These are phyloP conservation scores for Axinella damicornis DNA, from an alignment of 37 sponge, comb jelly and placozoan genomes.

Conservation along the genomic window DNA sequence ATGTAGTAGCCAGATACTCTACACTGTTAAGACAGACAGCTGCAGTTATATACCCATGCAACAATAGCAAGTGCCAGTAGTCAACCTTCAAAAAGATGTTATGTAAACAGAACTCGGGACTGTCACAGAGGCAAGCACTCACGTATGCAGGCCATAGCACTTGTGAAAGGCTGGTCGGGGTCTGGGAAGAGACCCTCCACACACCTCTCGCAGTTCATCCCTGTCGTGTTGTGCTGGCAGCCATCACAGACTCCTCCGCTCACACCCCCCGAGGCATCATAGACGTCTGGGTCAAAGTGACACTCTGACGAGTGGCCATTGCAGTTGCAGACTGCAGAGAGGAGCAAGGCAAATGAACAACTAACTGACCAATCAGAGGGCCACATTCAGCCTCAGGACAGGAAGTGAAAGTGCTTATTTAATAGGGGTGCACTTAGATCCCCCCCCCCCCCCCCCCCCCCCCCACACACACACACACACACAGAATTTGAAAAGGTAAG, in stretches of 20 bases:
- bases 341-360: not conserved
- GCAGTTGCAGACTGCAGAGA: slow-evolving; percentile 59
- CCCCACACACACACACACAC: too few relatives aligned
- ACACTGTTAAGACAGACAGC: too few relatives aligned
- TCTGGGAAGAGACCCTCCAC: slow-evolving; percentile 36
- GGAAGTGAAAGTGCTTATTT: too few relatives aligned
- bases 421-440: too few relatives aligned
- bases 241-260: slow-evolving; percentile 71
- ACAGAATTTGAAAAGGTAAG: too few relatives aligned
- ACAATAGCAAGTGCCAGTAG: too few relatives aligned
- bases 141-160: slow-evolving; percentile 47
- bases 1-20: too few relatives aligned
- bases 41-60: too few relatives aligned
- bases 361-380: too few relatives aligned
- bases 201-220: slow-evolving; percentile 44
- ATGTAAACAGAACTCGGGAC: not conserved
- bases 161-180: slow-evolving; percentile 26
- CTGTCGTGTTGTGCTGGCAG: slow-evolving; percentile 69
- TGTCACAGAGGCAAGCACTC: not conserved
- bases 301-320: slow-evolving; percentile 24
- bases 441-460: too few relatives aligned
- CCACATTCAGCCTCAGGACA: too few relatives aligned
- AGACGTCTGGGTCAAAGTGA: slow-evolving; percentile 39
- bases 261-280: slow-evolving; percentile 23
- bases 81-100: not conserved